Base-by-base conservation (phyloP, 2,888 invertebrate genomes). In the Trisateles emortualis region DNA sequence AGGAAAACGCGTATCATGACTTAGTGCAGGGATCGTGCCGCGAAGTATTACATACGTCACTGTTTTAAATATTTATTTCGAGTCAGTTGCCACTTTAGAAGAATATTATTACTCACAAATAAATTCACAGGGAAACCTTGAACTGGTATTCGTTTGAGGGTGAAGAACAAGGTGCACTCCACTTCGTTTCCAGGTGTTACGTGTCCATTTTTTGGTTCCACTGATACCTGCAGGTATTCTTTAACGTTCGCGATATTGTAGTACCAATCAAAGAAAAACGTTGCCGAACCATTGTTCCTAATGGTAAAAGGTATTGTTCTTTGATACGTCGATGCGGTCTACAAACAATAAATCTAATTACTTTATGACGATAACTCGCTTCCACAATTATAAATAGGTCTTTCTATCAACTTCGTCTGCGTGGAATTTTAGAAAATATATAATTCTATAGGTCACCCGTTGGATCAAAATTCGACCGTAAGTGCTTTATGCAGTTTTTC, bases 241-340 rank as follows among this genome's bases (percentile, higher is more conserved):
- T 87, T 90, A 1, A 92, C 90, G 0, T 67, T 43, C 14, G 73
- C 72, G 2, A 56, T 64, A 9, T 76, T 79, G 70, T 88, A 92
- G 17, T 74, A 69, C 92, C 92, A 92, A 32, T 91, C 86, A 55
- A 81, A 92, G 65, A 84, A 85, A 64, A 92, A 91, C 1, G 90
- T 87, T 4, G 90, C 88, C 0, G 92, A 92, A 0, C 92, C 92
- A 30, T 90, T 82, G 52, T 92, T 92, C 52, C 79, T 88, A 64
- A 92, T 84, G 3, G 64, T 79, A 64, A 92, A 92, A 5, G 84
- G 83, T 60, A 92, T 77, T 11, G 75, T 84, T 49, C 92, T 80
- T 58, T 90, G 87, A 52, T 92, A 92, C 1, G 88, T 88, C 16
- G 91, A 91, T 26, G 90, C 91, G 32, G 90, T 90, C 92, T 92